A percentile compares a stretch with the other conserved stretches of the same genome.
Conservation (phyloP, 2,888 invertebrate genomes). For the Agrotis clavis region DNA sequence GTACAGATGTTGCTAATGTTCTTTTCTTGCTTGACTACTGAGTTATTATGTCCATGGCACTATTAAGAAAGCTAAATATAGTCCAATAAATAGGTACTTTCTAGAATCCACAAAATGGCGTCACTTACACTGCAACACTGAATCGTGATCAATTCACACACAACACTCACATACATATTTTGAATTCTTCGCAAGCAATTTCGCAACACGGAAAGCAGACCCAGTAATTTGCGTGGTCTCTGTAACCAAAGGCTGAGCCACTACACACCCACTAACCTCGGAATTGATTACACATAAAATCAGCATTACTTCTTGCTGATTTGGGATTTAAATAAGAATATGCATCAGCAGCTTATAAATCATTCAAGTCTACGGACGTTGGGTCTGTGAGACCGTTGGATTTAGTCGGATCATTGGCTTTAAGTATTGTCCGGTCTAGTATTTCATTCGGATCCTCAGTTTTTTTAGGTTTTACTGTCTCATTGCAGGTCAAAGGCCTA, state of each 20-base stretch:
- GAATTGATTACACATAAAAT: constrained; percentile 66
- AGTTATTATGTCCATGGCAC: not conserved
- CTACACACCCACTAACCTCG: constrained; percentile 61
- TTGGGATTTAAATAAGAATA: constrained; percentile 44
- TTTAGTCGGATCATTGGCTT: not conserved
- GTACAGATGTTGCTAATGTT: no score
- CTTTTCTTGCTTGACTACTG: no score
- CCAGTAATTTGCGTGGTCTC: constrained; percentile 60
- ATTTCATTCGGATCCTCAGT: not conserved
- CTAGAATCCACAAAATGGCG: constrained; percentile 17
- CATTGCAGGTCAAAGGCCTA: no score
- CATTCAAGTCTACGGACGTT: constrained; percentile 40
- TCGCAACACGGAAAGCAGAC: constrained; percentile 56
- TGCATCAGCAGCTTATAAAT: constrained; percentile 43
- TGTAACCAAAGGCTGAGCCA: constrained; percentile 59
- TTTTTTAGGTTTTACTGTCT: not conserved
- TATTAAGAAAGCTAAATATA: constrained; percentile 1
- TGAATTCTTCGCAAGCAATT: constrained; percentile 52
- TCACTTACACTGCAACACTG: constrained; percentile 26
- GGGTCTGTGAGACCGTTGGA: constrained; percentile 1
- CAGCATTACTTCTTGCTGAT: constrained; percentile 56
- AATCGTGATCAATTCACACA: constrained; percentile 39
- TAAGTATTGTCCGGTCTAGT: not conserved
- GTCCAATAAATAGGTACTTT: constrained; percentile 10
- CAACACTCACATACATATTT: constrained; percentile 56